These are phyloP conservation scores for Laticauda laticaudata DNA, from an alignment of 2,113 vertebrate species.

Conservation along the genomic window DNA sequence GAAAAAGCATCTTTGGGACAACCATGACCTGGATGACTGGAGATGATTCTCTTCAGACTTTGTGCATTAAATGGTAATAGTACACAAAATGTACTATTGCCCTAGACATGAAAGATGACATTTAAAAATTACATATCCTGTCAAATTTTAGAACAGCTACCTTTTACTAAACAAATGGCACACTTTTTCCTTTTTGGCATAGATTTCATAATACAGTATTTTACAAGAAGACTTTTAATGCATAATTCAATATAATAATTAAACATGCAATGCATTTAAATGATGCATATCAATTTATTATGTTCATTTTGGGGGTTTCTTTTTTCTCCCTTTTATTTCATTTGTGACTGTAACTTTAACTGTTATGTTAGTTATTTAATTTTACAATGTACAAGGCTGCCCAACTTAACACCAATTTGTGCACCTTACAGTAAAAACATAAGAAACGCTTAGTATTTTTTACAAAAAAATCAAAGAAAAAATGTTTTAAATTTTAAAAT, in stretches of 20 bases:
- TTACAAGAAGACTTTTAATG: background rate
- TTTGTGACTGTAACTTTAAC: background rate
- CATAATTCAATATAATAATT: background rate
- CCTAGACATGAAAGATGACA: background rate
- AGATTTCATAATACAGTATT: background rate
- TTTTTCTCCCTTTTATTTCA: background rate
- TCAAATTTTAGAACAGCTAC: background rate
- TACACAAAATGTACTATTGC: background rate
- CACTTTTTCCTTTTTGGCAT: background rate
- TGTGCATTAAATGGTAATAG: background rate
- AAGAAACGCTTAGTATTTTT: background rate
- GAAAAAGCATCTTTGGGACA: too few relatives aligned
- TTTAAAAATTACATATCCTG: background rate
- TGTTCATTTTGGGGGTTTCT: background rate
- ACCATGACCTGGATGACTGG: too few relatives aligned
- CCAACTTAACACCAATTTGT: background rate
- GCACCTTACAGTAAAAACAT: background rate
- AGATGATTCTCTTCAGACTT: too few relatives aligned
- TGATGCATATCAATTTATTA: background rate
- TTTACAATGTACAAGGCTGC: background rate
- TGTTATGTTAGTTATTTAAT: background rate
- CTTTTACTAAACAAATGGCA: background rate
- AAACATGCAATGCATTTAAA: background rate
- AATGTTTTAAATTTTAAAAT: background rate
- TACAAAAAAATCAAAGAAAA: background rate